Base-by-base conservation (phyloP, 2,797 vertebrate species). In the Serranus cabrilla region DNA sequence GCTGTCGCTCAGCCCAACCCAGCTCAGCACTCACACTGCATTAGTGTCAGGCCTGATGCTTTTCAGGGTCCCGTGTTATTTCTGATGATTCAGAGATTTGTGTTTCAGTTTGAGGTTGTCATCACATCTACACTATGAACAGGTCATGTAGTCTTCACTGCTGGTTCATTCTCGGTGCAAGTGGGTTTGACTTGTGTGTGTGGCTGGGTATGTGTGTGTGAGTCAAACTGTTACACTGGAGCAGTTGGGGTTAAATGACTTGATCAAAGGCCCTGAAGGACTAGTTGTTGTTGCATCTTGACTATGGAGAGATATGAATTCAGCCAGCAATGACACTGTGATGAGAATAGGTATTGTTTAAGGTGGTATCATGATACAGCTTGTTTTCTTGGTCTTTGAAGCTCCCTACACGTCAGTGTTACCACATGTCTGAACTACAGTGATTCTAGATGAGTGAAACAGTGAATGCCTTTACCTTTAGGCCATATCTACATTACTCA, bases 71-170 rank as follows among this genome's bases (percentile, higher is more conserved):
- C 56, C 47, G 76, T 73, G 80, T 76, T 85, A 76, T 87, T 91
- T 90, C 79, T 95, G 92, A 92, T 93, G 91, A 94, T 89, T 94
- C 91, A 92, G 88, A 90, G 80, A 84, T 92, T 92, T 88, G 89
- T 83, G 84, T 79, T 82, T 80, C 76, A 68, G 49, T 90, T 84
- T 81, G 78, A 91, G 74, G 79, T 69, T 88, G 92, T 93, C 92
- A 93, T 92, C 90, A 88, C 70, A 82, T 84, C 78, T 77, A 60
- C 71, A 62, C 73, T 66, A 71, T 31, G 68, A 83, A 69, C 79
- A 71, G 77, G 76, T 86, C 85, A 83, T 58, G 64, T 56, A 47
- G 52, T 70, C 74, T 74, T 76, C 63, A 42, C 69, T 40, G 66
- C 75, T 76, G 54, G 51, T 72, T 78, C 63, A 67, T 61, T 71